Evolutionary conservation across 2,797 vertebrate species (phyloP).

Genomic region (Cynodonichthys magdalenae): DNA sequence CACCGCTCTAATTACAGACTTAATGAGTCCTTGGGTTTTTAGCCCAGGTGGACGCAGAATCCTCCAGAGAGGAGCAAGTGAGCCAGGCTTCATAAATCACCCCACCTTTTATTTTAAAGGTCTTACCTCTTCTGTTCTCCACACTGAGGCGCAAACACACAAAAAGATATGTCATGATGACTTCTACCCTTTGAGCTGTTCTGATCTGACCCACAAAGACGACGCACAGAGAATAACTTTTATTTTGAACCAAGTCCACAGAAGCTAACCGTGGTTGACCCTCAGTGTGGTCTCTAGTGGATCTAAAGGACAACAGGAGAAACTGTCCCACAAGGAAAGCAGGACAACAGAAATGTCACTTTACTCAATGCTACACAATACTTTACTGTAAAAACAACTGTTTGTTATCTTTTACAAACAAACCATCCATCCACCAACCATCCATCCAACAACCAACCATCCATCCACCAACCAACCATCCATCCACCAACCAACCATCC

Average conservation of each 20-base stretch:
- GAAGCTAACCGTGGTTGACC: slow-evolving; percentile 42
- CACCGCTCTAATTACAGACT: slow-evolving; percentile 68
- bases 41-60: slow-evolving; percentile 36
- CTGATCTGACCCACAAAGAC: slow-evolving; percentile 19
- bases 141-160: slow-evolving; percentile 14
- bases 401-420: too few relatives aligned
- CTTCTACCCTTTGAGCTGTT: slow-evolving; percentile 26
- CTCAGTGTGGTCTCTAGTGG: slow-evolving; percentile 33
- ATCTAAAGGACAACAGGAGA: slow-evolving; percentile 27
- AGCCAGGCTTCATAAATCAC: slow-evolving; percentile 60
- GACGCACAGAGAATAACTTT: slow-evolving; percentile 19
- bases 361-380: background rate
- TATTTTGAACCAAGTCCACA: slow-evolving; percentile 25
- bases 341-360: slow-evolving; percentile 21
- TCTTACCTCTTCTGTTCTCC: slow-evolving; percentile 1
- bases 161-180: slow-evolving; percentile 14
- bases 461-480: too few relatives aligned
- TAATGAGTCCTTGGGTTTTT: slow-evolving; percentile 70
- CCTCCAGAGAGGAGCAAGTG: slow-evolving; percentile 31
- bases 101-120: slow-evolving; percentile 11
- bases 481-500: too few relatives aligned
- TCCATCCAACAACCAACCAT: too few relatives aligned
- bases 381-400: too few relatives aligned
- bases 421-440: too few relatives aligned
- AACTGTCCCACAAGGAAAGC: slow-evolving; percentile 31